Evolutionary conservation across 1,140 invertebrate species (phyloP), one percentile per base, ranked within the genome.

Genomic region (Papilio helenus): DNA sequence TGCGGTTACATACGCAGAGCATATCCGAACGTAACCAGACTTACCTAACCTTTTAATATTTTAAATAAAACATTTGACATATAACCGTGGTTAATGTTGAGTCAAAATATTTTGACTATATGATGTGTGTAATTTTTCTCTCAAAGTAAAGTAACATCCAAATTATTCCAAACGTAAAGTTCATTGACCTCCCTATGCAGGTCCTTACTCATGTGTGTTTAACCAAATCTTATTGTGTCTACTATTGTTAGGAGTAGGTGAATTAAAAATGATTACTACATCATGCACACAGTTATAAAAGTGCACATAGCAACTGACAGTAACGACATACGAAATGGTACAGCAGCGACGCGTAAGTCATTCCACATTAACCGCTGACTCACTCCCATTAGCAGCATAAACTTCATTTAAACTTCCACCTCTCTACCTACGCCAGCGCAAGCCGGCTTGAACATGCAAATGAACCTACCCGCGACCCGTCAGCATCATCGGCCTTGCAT

Each of bases 41-140:
- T 29, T 82, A 83, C 72, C 77, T 86, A 86, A 83, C 82, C 83
- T 88, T 87, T 85, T 86, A 86, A 84, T 87, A 85, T 86, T 86
- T 85, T 81, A 83, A 86, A 86, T 85, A 83, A 39, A 39, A 39
- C 34, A 39, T 39, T 39, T 39, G 7, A 39, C 4, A 7, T 39
- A 39, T 8, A 39, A 39, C 7, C 34, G 4, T 39, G 34, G 7
- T 39, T 39, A 39, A 39, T 39, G 34, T 8, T 39, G 34, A 34
- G 2, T 39, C 1, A 39, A 39, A 39, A 39, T 7, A n/a, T n/a
- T n/a, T n/a, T 4, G 34, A 34, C 34, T 4, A 4, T 4, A 34
- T 34, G 34, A 34, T 4, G 1, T 44, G 44, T 44, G 44, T 46
- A 46, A 16, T 46, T 12, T 46, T 16, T 46, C 10, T 14, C 14